Base-by-base conservation (phyloP, 2,888 invertebrate species). In the Andricus quercusramuli region DNA sequence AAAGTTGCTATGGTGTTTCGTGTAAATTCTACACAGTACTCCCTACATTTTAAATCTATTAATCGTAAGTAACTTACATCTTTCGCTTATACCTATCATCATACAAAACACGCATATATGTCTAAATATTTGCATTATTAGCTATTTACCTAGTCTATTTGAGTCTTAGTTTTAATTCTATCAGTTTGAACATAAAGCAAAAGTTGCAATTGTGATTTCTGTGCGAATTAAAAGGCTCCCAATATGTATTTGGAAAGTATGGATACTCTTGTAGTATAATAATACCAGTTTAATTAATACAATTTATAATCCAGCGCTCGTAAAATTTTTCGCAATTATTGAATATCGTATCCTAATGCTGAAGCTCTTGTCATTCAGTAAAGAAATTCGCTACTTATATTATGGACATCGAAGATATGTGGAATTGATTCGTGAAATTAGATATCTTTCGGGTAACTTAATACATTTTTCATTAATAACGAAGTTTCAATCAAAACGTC, bases 91-190 rank as follows among this genome's bases (percentile, higher is more conserved):
- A 74, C 32, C 56, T 47, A 70, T 83, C 76, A 77, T 85, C 80
- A 82, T 88, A 87, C 83, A 88, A 88, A 89, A 87, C 86, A 87
- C 82, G 81, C 83, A 86, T 80, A 62, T 56, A 51, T 37, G 78
- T 83, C 85, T 88, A 89, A 85, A 87, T 87, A 86, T 78, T 76
- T 81, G 79, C 74, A 74, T 74, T n/a, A n/a, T 37, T 74, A 74
- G 32, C 74, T 74, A 74, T 74, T 56, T 74, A n/a, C 9, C 70
- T 70, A 25, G 29, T 70, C 17, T 74, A 74, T 32, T 74, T 56
- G 74, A 74, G 32, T 32, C 56, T 74, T 56, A 74, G 9, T 56
- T n/a, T 22, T 74, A 56, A n/a, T 32, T 29, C n/a, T 56, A 74
- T 74, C n/a, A 56, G 9, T 13, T 25, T 32, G 32, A 51, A 70